Base-by-base conservation (phyloP, 2,888 invertebrate genomes). In the Lasioglossum zephyrum region DNA sequence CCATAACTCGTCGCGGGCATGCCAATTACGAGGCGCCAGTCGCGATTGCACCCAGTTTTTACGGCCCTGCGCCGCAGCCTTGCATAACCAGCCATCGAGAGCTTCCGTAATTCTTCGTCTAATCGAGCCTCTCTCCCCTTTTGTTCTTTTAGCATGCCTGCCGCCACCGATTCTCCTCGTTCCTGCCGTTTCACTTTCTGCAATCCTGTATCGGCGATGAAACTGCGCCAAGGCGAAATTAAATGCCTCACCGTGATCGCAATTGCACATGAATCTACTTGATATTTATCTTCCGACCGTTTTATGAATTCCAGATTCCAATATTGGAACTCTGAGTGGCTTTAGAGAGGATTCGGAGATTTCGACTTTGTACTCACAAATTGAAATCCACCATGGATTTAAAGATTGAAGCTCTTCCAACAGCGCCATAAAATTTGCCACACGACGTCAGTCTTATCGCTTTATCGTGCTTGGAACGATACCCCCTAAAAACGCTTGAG, bases 21-120 rank as follows among this genome's bases (percentile, higher is more conserved):
- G 91, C 85, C 93, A 93, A 93, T 94, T 94, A 94, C 89, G 89
- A 93, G 94, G 94, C 94, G 93, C 93, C 93, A 93, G 93, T 90
- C 89, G 92, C 92, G 92, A 93, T 93, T 93, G 92, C 90, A 87
- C 85, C 86, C 82, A 87, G 89, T 91, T 91, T 90, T 92, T 91
- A 88, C 88, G 72, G 66, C 22, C 75, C 81, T 83, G 86, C 26
- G 60, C 87, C 86, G 83, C 90, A 89, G 86, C 83, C 92, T 92
- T 92, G 92, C 92, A 89, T 90, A 92, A 89, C 85, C 73, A 70
- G 47, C 18, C 73, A 66, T 66, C 82, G 77, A 77, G 72, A 86
- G 81, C 88, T 90, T 90, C 89, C 90, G 89, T 85, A 88, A 90
- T 89, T 88, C 85, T 76, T 83, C 73, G 69, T 73, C 74, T 82